A percentile compares a stretch with the other conserved stretches of the same genome.
Evolutionary conservation across 2,113 vertebrate genomes (phyloP).

Genomic region (Ahaetulla prasina): DNA sequence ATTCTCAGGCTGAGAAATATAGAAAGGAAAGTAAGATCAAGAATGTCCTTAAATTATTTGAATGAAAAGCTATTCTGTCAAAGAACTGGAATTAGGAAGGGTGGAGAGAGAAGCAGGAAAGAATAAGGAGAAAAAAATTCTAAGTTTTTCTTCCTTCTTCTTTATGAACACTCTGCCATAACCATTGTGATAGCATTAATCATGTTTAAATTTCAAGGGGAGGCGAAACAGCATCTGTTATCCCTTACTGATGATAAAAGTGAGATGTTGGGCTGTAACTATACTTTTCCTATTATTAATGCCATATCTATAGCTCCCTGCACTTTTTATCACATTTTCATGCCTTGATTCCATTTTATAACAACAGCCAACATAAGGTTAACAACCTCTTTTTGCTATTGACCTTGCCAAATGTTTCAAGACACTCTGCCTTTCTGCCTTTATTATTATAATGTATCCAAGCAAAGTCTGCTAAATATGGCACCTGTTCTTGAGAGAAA

Average conservation of each 20-base stretch:
- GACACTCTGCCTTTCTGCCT: constrained; percentile 18
- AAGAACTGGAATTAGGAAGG: not conserved
- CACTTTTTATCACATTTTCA: not conserved
- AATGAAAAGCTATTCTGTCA: not conserved
- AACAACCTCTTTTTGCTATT: constrained; percentile 39
- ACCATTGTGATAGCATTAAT: not conserved
- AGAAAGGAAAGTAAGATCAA: not conserved
- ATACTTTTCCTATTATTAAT: constrained; percentile 1
- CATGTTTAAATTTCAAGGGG: not conserved
- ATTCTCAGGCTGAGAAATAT: not conserved
- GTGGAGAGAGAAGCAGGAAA: not conserved
- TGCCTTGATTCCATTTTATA: constrained; percentile 14
- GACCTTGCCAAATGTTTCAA: constrained; percentile 46
- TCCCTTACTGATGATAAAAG: constrained; percentile 4
- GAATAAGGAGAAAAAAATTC: not conserved
- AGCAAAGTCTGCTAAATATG: constrained; percentile 6
- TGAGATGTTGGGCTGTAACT: not conserved
- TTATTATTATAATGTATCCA: constrained; percentile 2
- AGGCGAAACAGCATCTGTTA: not conserved
- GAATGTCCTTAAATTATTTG: not conserved
- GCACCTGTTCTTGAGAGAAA: constrained; percentile 4
- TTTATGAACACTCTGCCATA: not conserved
- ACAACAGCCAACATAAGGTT: not conserved
- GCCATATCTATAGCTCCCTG: not conserved
- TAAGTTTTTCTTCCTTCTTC: not conserved